phyloP scores from a whole-genome alignment of 2,113 vertebrate species.

The Megaleporinus macrocephalus region DNA sequence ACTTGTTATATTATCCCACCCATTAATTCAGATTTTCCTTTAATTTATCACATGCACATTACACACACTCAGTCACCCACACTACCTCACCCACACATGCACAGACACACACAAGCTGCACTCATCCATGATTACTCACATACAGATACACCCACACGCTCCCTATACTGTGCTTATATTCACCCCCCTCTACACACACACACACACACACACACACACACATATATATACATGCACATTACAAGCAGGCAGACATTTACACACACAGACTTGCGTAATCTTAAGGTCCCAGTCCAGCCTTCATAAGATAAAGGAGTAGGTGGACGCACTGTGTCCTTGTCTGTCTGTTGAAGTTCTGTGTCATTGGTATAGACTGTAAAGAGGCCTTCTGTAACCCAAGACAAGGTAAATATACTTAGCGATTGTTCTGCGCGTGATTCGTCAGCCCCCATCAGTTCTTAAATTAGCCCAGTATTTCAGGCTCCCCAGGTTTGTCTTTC shows the following conservation, averaged over 20 bases:
- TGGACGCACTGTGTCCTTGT: constrained; percentile 34
- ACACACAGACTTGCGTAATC: constrained; percentile 31
- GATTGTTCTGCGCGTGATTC: constrained; percentile 19
- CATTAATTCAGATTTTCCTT: no score
- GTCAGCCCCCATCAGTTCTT: constrained; percentile 41
- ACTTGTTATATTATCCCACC: no score
- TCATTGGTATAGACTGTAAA: constrained; percentile 1
- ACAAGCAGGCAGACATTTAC: constrained; percentile 21
- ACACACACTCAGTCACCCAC: constrained; percentile 7
- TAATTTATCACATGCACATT: neutral
- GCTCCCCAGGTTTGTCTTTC: constrained; percentile 35
- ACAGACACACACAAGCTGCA: constrained; percentile 14
- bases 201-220: neutral
- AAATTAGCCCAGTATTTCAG: constrained; percentile 45
- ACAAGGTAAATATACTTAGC: constrained; percentile 2
- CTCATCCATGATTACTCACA: constrained; percentile 1
- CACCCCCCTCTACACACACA: constrained; percentile 33
- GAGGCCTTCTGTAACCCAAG: neutral
- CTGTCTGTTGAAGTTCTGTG: neutral
- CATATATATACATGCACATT: neutral
- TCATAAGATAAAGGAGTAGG: constrained; percentile 44
- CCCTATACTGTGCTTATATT: constrained; percentile 2
- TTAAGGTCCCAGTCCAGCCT: constrained; percentile 23
- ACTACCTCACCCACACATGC: constrained; percentile 22
- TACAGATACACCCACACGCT: constrained; percentile 24